Conservation (phyloP, 2,113 vertebrate species). For the Burhinus oedicnemus region DNA sequence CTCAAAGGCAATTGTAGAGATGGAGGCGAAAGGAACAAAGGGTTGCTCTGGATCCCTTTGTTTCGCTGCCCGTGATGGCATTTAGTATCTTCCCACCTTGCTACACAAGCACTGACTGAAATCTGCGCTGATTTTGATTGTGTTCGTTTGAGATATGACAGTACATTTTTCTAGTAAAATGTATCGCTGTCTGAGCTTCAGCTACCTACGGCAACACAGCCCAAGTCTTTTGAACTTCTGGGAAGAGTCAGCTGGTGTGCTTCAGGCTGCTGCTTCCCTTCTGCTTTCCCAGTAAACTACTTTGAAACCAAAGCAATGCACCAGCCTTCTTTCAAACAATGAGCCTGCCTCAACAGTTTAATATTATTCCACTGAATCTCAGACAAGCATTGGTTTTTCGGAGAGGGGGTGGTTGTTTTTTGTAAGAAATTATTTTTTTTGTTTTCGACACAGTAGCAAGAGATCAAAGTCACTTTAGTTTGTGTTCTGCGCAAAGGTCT, state of each 20-base stretch:
- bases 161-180: background rate
- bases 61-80: background rate
- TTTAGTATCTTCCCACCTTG: background rate
- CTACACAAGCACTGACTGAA: fast-evolving
- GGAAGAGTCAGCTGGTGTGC: background rate
- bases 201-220: background rate
- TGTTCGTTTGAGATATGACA: background rate
- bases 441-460: background rate
- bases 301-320: background rate
- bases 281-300: background rate
- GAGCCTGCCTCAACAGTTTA: background rate
- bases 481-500: background rate
- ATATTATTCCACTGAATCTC: background rate
- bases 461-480: background rate
- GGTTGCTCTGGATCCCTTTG: background rate
- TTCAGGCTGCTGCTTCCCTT: background rate
- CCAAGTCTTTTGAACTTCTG: background rate
- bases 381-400: background rate
- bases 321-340: background rate
- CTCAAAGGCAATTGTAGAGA: background rate
- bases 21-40: background rate
- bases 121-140: background rate
- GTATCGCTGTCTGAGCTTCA: background rate
- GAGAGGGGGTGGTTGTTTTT: background rate
- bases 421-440: background rate